phyloP scores from a whole-genome alignment of 2,888 invertebrate species.

The Brachypterus glaber region DNA sequence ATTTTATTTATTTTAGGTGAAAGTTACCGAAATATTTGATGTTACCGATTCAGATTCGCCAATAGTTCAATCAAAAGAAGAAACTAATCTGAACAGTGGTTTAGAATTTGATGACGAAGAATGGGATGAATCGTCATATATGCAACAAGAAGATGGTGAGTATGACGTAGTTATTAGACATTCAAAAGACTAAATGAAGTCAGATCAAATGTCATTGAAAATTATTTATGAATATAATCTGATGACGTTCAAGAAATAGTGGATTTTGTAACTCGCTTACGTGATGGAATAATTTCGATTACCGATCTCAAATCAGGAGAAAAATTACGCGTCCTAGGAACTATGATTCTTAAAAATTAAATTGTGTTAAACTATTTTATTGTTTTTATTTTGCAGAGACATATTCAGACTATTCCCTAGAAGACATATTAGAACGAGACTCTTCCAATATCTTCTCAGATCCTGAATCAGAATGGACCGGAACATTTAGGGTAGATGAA shows the following conservation, averaged over 20 bases:
- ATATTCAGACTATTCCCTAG: conserved; percentile 43
- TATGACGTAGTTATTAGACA: conserved; percentile 1
- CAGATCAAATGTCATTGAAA: too few relatives aligned
- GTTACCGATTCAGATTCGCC: conserved; percentile 68
- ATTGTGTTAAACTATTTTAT: too few relatives aligned
- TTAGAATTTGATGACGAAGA: conserved; percentile 59
- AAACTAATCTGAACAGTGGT: conserved; percentile 52
- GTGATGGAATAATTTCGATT: too few relatives aligned
- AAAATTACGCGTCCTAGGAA: too few relatives aligned
- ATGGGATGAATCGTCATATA: conserved; percentile 43
- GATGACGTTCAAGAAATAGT: too few relatives aligned
- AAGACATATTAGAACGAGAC: conserved; percentile 48
- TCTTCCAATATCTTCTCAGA: conserved; percentile 54
- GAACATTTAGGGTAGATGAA: conserved; percentile 32
- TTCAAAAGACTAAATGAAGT: too few relatives aligned
- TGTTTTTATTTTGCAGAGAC: too few relatives aligned
- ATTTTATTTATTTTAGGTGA: conserved; percentile 47
- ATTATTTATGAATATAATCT: too few relatives aligned
- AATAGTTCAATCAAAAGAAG: conserved; percentile 51
- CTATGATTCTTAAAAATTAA: too few relatives aligned
- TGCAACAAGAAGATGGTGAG: conserved; percentile 23
- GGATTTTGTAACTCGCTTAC: too few relatives aligned
- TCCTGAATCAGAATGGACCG: conserved; percentile 61
- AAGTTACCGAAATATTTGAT: conserved; percentile 83
- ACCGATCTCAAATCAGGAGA: too few relatives aligned